phyloP scores from a whole-genome alignment of 1,140 invertebrate species.

The Dreissena polymorpha region DNA sequence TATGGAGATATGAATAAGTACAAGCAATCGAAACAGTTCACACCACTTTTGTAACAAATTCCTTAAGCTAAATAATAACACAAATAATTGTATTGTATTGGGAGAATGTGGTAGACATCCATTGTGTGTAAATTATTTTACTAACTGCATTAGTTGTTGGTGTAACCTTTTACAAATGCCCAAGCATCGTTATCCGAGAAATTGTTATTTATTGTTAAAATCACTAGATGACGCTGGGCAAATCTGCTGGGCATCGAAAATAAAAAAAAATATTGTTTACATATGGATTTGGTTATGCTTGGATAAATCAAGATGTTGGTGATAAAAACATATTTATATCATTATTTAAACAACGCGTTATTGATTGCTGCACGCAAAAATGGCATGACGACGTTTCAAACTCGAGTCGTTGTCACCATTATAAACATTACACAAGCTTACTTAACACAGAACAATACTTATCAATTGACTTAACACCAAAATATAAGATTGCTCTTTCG shows the following conservation, averaged over 20 bases:
- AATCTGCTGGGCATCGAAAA: constrained; percentile 8
- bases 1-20: constrained; percentile 33
- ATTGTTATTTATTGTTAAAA: constrained; percentile 40
- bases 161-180: constrained; percentile 42
- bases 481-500: not conserved
- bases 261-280: constrained; percentile 23
- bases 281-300: constrained; percentile 35
- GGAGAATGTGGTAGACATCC: constrained; percentile 29
- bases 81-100: constrained; percentile 7
- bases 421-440: constrained; percentile 7
- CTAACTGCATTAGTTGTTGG: constrained; percentile 38
- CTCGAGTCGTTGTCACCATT: constrained; percentile 1
- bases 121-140: constrained; percentile 15
- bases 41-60: constrained; percentile 17
- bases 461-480: not conserved
- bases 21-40: constrained; percentile 30
- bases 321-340: constrained; percentile 19
- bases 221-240: constrained; percentile 5
- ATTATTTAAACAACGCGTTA: constrained; percentile 33
- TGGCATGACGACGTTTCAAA: constrained; percentile 2
- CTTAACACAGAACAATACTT: constrained; percentile 14
- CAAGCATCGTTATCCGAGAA: constrained; percentile 16
- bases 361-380: constrained; percentile 16
- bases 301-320: constrained; percentile 10
- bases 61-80: not conserved